Conservation (phyloP, 2,888 invertebrate species). For the Perizoma flavofasciatum region DNA sequence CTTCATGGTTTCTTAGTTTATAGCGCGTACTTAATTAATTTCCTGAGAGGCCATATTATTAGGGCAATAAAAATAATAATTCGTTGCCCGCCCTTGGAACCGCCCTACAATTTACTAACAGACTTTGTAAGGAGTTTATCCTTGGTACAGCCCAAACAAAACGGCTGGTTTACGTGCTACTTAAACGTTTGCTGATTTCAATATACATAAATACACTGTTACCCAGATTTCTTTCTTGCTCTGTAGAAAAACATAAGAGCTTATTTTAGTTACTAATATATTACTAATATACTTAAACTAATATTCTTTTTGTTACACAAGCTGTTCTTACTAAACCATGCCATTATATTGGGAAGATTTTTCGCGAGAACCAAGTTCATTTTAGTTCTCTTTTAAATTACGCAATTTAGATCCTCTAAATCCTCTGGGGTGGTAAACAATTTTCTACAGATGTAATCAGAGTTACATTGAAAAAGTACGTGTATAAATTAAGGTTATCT, state of each 20-base stretch:
- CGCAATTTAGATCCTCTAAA: constrained; percentile 31
- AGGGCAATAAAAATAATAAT: constrained; percentile 69
- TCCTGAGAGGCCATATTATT: constrained; percentile 54
- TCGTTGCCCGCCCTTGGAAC: constrained; percentile 47
- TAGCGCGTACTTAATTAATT: constrained; percentile 56
- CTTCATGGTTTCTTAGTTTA: constrained; percentile 29
- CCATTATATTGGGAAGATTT: constrained; percentile 29
- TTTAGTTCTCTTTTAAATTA: constrained; percentile 36
- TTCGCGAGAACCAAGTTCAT: constrained; percentile 31
- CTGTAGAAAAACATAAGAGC: no score
- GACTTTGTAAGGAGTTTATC: constrained; percentile 34
- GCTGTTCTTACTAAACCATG: constrained; percentile 10
- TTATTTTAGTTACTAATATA: no score
- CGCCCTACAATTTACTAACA: constrained; percentile 54
- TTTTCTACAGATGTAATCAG: constrained; percentile 39
- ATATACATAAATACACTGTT: no score
- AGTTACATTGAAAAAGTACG: constrained; percentile 39
- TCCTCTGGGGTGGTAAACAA: constrained; percentile 34
- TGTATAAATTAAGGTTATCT: constrained; percentile 35
- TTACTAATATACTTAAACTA: no score
- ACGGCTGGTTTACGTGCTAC: neutral
- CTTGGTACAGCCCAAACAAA: constrained; percentile 4
- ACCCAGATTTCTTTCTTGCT: no score
- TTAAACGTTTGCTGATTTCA: no score
- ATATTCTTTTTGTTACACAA: neutral